Base-by-base conservation (phyloP, 1,140 invertebrate genomes). In the Aphelenchoides besseyi region DNA sequence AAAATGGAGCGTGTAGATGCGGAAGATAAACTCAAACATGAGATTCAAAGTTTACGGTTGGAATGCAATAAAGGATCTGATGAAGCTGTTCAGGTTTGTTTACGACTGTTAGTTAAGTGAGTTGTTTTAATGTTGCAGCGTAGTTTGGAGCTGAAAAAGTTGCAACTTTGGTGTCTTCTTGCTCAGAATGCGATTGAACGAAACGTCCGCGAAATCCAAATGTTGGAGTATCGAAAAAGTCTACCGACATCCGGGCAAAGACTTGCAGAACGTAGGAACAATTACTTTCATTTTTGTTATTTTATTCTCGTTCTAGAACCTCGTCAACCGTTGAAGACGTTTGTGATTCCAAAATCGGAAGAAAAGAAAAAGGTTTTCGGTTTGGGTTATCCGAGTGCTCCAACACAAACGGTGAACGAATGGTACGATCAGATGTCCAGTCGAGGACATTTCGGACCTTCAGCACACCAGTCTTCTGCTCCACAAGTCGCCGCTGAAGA, bases 381-480 rank as follows among this genome's bases (percentile, higher is more conserved):
- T 8, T 8, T 59, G 26, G 95, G 95, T 0, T 98, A 98, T 88
- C 94, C 95, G 0, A 90, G 91, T 82, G 83, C 96, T 68, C 94
- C 95, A 0, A 89, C 91, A 0, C 88, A 94, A 86, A 94, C 93
- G 0, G 91, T 98, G 0, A 90, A 95, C 81, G 95, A 98, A 86
- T 96, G 97, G 86, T 97, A 95, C 85, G 90, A 95, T 57, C 89
- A 95, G 85, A 89, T 92, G 76, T 89, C 93, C 0, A 86, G 88
- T 63, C 90, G 92, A 62, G 92, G 92, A 82, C 88, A 89, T 88
- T 91, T 79, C 71, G 69, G 75, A 37, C 12, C 8, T 48, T 57
- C 63, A 28, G 53, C 5, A 8, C 55, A 63, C 9, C 52, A 52
- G 30, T 30, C 33, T 32, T 26, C 53, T 16, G 52, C 63, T 16